Evolutionary conservation across 2,888 invertebrate genomes (phyloP).

Genomic region (Macrosoma leucophasiata): DNA sequence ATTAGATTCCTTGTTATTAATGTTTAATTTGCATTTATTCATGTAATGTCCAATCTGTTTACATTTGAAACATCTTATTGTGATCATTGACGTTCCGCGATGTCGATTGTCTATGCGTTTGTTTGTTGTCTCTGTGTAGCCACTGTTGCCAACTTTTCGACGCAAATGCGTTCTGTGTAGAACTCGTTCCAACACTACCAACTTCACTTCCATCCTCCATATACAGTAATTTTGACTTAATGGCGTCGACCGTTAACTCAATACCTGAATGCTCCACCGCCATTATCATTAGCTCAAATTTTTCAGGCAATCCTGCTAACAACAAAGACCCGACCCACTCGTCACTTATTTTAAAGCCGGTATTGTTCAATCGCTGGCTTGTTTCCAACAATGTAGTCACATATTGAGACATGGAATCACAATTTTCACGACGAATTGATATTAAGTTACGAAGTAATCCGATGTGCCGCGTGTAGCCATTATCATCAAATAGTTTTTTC

Average conservation of each 20-base stretch:
- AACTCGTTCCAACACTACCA: slow-evolving; percentile 3
- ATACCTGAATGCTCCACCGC: slow-evolving; percentile 22
- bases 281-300: slow-evolving; percentile 21
- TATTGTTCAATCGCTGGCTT: slow-evolving; percentile 12
- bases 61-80: slow-evolving; percentile 7
- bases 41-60: slow-evolving; percentile 7
- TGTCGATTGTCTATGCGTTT: slow-evolving; percentile 2
- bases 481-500: slow-evolving; percentile 19
- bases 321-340: slow-evolving; percentile 18
- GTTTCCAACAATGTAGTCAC: slow-evolving; percentile 15
- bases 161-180: slow-evolving; percentile 7
- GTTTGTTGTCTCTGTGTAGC: slow-evolving; percentile 4
- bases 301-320: slow-evolving; percentile 20
- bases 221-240: slow-evolving; percentile 14
- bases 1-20: slow-evolving; percentile 8
- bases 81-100: neutral
- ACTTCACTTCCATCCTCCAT: slow-evolving; percentile 12
- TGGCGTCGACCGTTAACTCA: slow-evolving; percentile 12
- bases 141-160: slow-evolving; percentile 10
- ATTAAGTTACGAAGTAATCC: slow-evolving; percentile 19
- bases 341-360: slow-evolving; percentile 16
- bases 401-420: slow-evolving; percentile 13
- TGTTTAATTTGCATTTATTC: slow-evolving; percentile 7
- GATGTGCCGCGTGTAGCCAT: slow-evolving; percentile 15
- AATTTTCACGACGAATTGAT: slow-evolving; percentile 19